Percentiles rank a stretch among this genome's conserved stretches.
These are phyloP conservation scores for Siderastrea radians DNA, from an alignment of 92 coral and sea anemone species.

Conservation along the genomic window DNA sequence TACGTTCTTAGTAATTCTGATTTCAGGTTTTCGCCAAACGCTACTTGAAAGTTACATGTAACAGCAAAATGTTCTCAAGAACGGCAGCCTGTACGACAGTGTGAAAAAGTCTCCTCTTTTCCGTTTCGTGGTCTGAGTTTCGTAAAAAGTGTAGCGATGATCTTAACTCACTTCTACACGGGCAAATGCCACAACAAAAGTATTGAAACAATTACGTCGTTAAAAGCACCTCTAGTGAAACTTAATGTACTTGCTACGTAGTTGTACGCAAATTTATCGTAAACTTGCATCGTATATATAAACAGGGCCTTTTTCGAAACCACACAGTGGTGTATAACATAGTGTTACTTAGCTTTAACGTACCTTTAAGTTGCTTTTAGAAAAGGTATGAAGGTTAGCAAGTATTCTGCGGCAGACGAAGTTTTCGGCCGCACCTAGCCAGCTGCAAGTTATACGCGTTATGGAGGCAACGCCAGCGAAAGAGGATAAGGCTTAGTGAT, in stretches of 20 bases:
- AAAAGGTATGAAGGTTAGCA: background rate
- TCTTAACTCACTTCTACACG: background rate
- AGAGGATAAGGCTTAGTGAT: background rate
- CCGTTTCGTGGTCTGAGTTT: background rate
- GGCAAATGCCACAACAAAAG: background rate
- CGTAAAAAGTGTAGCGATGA: background rate
- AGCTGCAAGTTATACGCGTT: background rate
- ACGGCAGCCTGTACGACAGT: too few relatives aligned
- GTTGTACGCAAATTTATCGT: background rate
- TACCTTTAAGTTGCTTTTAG: conserved; percentile 9
- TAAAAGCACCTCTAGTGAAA: background rate
- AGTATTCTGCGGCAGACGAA: background rate
- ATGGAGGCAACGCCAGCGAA: conserved; percentile 6
- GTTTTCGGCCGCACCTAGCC: background rate
- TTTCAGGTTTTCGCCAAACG: background rate
- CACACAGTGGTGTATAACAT: background rate
- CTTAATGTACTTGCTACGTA: background rate
- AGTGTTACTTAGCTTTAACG: background rate
- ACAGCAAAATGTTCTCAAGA: too few relatives aligned
- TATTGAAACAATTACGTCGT: background rate
- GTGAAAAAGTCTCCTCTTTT: too few relatives aligned
- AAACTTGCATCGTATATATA: background rate
- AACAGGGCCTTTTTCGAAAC: background rate
- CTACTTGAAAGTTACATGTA: background rate
- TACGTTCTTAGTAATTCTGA: too few relatives aligned